phyloP scores from a whole-genome alignment of 1,140 invertebrate species.

The Frieseomelitta varia region DNA sequence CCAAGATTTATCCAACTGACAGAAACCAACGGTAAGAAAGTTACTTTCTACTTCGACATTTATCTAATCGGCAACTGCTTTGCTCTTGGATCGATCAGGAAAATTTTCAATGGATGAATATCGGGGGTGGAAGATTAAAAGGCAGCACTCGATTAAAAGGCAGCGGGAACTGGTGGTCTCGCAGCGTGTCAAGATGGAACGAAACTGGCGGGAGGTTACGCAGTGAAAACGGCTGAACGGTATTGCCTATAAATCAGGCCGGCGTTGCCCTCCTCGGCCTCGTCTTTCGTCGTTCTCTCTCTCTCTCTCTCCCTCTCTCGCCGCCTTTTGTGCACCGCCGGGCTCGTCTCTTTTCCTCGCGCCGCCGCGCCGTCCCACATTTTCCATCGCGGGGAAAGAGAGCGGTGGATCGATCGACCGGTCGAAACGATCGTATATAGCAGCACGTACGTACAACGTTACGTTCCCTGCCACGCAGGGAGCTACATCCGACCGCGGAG shows the following conservation, averaged over 20 bases:
- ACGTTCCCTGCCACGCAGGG: neutral
- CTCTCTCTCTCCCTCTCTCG: neutral
- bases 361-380: slow-evolving; percentile 23
- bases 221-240: slow-evolving; percentile 61
- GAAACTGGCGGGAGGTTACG: slow-evolving; percentile 69
- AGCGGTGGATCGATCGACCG: slow-evolving; percentile 35
- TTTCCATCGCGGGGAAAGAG: slow-evolving; percentile 3
- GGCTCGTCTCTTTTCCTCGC: slow-evolving; percentile 7
- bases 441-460: neutral
- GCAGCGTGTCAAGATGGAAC: slow-evolving; percentile 62
- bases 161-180: slow-evolving; percentile 53
- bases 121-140: slow-evolving; percentile 8
- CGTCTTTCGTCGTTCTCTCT: slow-evolving; percentile 16
- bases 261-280: slow-evolving; percentile 14
- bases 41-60: neutral
- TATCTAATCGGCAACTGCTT: accelerated
- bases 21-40: too few species aligned
- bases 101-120: too few species aligned
- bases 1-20: too few species aligned
- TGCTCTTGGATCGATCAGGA: neutral
- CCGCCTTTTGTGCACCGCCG: neutral
- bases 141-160: slow-evolving; percentile 49
- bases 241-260: slow-evolving; percentile 64
- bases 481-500: neutral
- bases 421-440: slow-evolving; percentile 14